Base-by-base conservation (phyloP, 2,888 invertebrate genomes). In the Colostygia pectinataria region DNA sequence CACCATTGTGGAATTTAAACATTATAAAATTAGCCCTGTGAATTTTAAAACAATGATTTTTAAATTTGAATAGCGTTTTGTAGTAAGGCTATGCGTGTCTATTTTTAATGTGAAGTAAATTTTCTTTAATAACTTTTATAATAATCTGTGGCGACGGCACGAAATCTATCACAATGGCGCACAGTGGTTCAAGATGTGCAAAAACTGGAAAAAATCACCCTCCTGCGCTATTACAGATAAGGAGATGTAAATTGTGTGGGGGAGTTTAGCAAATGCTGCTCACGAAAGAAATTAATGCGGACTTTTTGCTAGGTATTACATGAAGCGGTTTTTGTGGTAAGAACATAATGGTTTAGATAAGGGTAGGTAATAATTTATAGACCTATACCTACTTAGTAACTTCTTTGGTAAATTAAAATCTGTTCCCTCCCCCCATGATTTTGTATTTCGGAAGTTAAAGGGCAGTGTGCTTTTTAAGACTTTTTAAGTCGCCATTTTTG, bases 201-300 rank as follows among this genome's bases (percentile, higher is more conserved):
- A 55, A 57, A 54, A 51, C 49, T 50, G 50, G 58, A 64, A 64
- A 63, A 64, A 65, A 57, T 32, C 50, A 53, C 69, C 71, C 75
- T 71, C 76, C 79, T 83, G 83, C 66, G 70, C 69, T 68, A 66
- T 62, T 55, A 59, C 43, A 78, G 86, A 85, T 86, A 85, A 84
- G 80, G 49, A 77, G 82, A 86, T 86, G 87, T 83, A 87, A 86
- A 87, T 85, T 82, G 79, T 76, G 58, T 55, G 61, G 68, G 75
- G 80, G 75, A 74, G 78, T 76, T 77, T 71, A 69, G 68, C 68
- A 70, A 59, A 61, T 71, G 69, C 69, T 74, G 73, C 68, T 74
- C 72, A 73, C 74, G 76, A 82, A 74, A 68, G 72, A 76, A 82
- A 84, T 86, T 84, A 83, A 84, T 86, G 79, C 79, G 18, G 44